Evolutionary conservation across 2,113 vertebrate species (phyloP).

Genomic region (Centrocercus urophasianus): DNA sequence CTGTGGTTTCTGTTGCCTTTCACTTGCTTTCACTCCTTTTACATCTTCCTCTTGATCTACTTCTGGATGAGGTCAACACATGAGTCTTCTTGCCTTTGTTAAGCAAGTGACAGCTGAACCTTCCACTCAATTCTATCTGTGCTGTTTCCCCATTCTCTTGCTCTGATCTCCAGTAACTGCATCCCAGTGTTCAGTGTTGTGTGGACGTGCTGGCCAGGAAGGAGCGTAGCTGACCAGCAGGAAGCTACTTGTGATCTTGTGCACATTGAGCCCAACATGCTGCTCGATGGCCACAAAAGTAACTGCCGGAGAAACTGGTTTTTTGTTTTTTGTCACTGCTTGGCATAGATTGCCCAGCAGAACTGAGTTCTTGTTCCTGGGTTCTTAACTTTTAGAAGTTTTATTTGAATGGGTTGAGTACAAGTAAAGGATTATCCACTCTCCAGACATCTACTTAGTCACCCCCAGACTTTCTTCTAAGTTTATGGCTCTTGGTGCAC

Average conservation of each 20-base stretch:
- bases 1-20: constrained; percentile 12
- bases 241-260: neutral
- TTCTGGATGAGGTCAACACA: neutral
- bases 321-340: neutral
- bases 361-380: neutral
- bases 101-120: neutral
- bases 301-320: neutral
- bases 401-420: neutral
- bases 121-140: neutral
- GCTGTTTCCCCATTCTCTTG: neutral
- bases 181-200: neutral
- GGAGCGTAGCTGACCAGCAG: neutral
- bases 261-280: neutral
- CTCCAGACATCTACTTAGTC: neutral
- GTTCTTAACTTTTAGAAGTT: neutral
- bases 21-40: neutral
- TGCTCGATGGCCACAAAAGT: neutral
- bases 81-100: neutral
- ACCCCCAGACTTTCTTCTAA: neutral
- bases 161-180: neutral
- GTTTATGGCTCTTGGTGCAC: neutral
- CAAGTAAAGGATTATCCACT: neutral
- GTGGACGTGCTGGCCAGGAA: neutral
- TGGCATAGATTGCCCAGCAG: neutral
- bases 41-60: neutral